Evolutionary conservation across 2,797 vertebrate species (phyloP), one percentile per base, ranked within the genome.

Genomic region (Fistularia commersonii): DNA sequence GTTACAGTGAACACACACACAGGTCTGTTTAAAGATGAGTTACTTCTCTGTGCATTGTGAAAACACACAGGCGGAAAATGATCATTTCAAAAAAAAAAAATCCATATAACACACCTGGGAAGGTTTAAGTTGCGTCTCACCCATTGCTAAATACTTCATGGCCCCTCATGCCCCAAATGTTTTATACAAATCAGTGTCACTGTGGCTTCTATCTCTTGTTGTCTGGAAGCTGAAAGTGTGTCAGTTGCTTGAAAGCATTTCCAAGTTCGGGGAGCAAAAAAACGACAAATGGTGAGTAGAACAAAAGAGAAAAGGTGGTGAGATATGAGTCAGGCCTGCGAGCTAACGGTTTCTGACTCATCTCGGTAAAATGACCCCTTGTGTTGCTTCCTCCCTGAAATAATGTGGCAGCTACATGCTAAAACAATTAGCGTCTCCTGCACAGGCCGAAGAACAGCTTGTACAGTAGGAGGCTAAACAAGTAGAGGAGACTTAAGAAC

Each of bases 391-490:
- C 72, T 63, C 63, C 51, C 69, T 49, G 56, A 49, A 84, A 76
- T 71, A 69, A 81, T 66, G 64, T 80, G 74, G 66, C 74, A 77
- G 72, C 72, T 72, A 76, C 76, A 82, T 66, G 51, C 66, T 82
- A 82, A 83, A 87, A 82, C 82, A 87, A 86, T 84, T 80, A 85
- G 66, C 66, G 55, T 64, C 51, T 46, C 32, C 60, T 36, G 40
- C 42, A 47, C 59, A 51, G 57, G 49, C 62, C 52, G 50, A 64
- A 41, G 48, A 64, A 51, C 48, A 65, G 55, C 51, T 56, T 45
- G 51, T 70, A 51, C 66, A 62, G 66, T 45, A 57, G 50, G 56
- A 78, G 41, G 51, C 69, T 64, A 75, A 80, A 73, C 63, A 74
- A 62, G 52, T 8, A 48, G 40, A 34, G 13, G 61, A 32, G 34